Percentiles rank a stretch among this genome's conserved stretches.
Conservation (phyloP, 2,113 vertebrate species). For the Rhynchopsitta pachyrhyncha region DNA sequence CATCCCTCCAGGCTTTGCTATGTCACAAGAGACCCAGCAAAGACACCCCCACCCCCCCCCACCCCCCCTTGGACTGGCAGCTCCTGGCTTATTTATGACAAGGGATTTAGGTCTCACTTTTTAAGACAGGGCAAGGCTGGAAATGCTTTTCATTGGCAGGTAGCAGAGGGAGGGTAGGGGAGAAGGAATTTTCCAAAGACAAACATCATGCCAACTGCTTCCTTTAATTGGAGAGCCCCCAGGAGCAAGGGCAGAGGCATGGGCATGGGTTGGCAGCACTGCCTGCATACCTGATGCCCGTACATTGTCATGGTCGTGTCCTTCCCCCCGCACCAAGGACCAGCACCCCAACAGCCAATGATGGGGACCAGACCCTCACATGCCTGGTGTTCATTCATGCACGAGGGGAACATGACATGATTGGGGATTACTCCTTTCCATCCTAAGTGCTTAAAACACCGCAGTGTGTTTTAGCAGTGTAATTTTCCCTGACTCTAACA, state of each 20-base stretch:
- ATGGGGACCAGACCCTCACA: background rate
- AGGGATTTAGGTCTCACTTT: background rate
- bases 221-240: background rate
- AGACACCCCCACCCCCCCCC: fast-evolving
- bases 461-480: background rate
- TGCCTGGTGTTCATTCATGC: fast-evolving
- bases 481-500: background rate
- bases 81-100: background rate
- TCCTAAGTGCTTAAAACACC: background rate
- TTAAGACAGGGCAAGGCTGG: background rate
- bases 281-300: background rate
- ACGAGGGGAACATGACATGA: fast-evolving
- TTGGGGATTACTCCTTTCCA: background rate
- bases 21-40: background rate
- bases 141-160: background rate
- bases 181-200: constrained; percentile 9
- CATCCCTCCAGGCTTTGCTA: background rate
- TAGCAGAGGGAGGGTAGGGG: background rate
- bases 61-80: fast-evolving
- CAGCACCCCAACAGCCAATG: fast-evolving
- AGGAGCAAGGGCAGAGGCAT: background rate
- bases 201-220: background rate
- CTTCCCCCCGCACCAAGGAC: background rate
- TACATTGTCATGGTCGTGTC: background rate
- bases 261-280: background rate